Percentiles rank a stretch among this genome's conserved stretches.
phyloP scores from a whole-genome alignment of 92 coral and sea anemone genomes.

The Metridium senile region DNA sequence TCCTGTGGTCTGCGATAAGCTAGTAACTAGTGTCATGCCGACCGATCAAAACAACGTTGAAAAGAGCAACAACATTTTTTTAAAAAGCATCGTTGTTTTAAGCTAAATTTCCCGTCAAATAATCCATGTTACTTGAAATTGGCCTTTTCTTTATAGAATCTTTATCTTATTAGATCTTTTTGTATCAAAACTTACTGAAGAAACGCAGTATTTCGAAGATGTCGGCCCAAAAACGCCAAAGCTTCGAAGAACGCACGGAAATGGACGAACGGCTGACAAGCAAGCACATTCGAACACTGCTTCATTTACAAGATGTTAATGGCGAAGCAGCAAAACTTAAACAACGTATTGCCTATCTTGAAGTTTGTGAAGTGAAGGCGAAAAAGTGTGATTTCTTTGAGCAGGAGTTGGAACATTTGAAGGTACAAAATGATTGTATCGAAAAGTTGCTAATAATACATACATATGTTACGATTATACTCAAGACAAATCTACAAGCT shows the following conservation, averaged over 20 bases:
- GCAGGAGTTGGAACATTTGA: constrained; percentile 60
- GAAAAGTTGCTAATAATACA: too few relatives aligned
- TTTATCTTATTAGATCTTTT: neutral
- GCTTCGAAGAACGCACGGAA: constrained; percentile 61
- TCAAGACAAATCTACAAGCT: too few relatives aligned
- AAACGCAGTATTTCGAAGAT: neutral
- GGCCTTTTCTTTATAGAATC: neutral
- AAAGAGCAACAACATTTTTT: constrained; percentile 8
- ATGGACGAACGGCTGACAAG: constrained; percentile 70
- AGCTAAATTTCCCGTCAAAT: too few relatives aligned
- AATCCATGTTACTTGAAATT: too few relatives aligned
- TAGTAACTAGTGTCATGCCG: constrained; percentile 34
- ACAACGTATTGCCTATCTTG: constrained; percentile 77
- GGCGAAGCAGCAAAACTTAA: constrained; percentile 70
- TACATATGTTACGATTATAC: too few relatives aligned
- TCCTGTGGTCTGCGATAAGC: constrained; percentile 13
- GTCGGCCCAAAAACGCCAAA: constrained; percentile 37
- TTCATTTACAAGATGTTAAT: constrained; percentile 68
- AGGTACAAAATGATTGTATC: constrained; percentile 40
- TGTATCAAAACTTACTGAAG: neutral
- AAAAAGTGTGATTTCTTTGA: constrained; percentile 71
- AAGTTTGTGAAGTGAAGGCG: constrained; percentile 67
- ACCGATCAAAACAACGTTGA: constrained; percentile 31
- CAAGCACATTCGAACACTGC: constrained; percentile 75
- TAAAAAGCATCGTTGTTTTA: neutral